Evolutionary conservation across 1,140 invertebrate species (phyloP), one percentile per base, ranked within the genome.

Genomic region (Cardiocondyla obscurior): DNA sequence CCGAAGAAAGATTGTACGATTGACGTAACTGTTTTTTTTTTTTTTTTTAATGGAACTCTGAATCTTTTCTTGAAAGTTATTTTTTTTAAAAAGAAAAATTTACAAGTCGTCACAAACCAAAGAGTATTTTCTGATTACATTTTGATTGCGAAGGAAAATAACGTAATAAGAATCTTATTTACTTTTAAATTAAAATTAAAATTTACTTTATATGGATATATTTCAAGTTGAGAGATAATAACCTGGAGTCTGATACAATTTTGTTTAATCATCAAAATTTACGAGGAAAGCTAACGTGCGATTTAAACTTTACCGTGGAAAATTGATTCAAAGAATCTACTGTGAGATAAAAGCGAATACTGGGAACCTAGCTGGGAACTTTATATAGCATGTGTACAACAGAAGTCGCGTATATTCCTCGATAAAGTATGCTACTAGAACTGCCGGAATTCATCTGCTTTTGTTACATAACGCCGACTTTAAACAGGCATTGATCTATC

Each of bases 391-490:
- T n/a, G 10, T 42, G 19, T 30, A 30, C 3, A 58, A 73, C 25
- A 10, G 4, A 39, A 55, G 30, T 58, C 19, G 14, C 8, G 22
- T 25, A 51, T 39, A 42, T 67, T n/a, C 22, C 3, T 6, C 25
- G 2, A 30, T 10, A 30, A 30, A 44, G 2, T 73, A 7, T 42
- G 0, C 16, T 6, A 62, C 28, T 42, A 36, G 25, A 22, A 33
- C 14, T 42, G 30, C 62, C n/a, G 10, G 49, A 67, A 22, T 16
- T 19, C 8, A 55, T 42, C 7, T 30, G 10, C n/a, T 3, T 4
- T 16, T 62, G 12, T 79, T 79, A 36, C 62, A 77, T 77, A 76
- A 76, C 16, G 4, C n/a, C 10, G 25, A 77, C 22, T 10, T 79
- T 69, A 79, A 69, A 12, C 49, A 79, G 74, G 55, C 62, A 39